Base-by-base conservation (phyloP, 2,888 invertebrate species). In the Drosophila nr. fundita region DNA sequence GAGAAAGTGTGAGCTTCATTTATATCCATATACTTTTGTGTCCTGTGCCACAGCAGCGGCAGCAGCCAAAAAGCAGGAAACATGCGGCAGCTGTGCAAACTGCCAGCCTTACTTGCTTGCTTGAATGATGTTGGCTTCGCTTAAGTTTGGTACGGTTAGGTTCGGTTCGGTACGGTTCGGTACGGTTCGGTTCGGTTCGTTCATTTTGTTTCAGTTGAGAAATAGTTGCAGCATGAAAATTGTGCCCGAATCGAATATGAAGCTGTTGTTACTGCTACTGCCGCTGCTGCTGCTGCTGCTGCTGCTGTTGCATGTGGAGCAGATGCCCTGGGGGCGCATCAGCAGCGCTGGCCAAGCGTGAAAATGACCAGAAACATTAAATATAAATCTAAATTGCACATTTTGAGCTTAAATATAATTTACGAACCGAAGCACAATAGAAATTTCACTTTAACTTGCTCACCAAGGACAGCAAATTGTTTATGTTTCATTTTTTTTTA, bases 321-420 rank as follows among this genome's bases (percentile, higher is more conserved):
- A 49, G 57, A 52, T 65, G 63, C 77, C 74, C 68, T 52, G 61
- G 76, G 60, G 76, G 50, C 65, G 75, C 68, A 76, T 78, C 65
- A 72, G 57, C 42, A 38, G 36, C 64, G 58, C 66, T 72, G 78
- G 65, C 83, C 85, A 75, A 79, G 87, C 83, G 81, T 83, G 73
- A 85, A 83, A 83, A 81, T 83, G 73, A 75, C 81, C 73, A 77
- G 80, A 79, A 68, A 79, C 83, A 85, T 87, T 85, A 81, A 83
- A 87, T 81, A 85, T 81, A 85, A 79, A 87, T 85, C 78, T 71
- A 87, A 84, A 87, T 81, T 87, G 87, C 83, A 80, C 74, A 75
- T 64, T 74, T 73, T 58, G 62, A 64, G 53, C 64, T 68, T 52
- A 76, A 80, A 70, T 76, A 70, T 69, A 68, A 68, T 68, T 70